Conservation (phyloP, 2,797 vertebrate genomes). For the Pristis pectinata region DNA sequence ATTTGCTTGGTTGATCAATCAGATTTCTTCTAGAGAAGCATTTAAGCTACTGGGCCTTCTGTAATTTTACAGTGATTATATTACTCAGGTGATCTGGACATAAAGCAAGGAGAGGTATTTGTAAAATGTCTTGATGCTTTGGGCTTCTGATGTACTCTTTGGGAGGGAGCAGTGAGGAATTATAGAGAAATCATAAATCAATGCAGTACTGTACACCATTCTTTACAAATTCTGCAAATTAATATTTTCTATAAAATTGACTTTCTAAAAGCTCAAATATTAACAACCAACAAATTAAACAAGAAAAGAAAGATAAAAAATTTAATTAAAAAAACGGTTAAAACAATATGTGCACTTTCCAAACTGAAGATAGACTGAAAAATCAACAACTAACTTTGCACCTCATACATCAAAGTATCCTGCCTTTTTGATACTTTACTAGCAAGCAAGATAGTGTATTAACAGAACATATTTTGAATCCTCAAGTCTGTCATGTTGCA, state of each 20-base stretch:
- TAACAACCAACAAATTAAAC: neutral
- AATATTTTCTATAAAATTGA: neutral
- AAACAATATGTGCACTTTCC: neutral
- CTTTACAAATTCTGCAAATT: neutral
- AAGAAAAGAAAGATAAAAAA: neutral
- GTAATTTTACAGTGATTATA: neutral
- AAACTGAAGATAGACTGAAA: neutral
- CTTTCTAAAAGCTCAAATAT: neutral
- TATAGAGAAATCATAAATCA: neutral
- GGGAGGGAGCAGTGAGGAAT: neutral
- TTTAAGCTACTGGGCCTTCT: neutral
- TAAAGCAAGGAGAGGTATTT: neutral
- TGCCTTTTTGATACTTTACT: conserved; percentile 1
- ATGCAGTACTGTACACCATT: neutral
- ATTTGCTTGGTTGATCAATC: neutral
- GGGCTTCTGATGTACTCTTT: neutral
- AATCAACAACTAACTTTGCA: neutral
- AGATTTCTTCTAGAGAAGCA: neutral
- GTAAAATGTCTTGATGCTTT: neutral
- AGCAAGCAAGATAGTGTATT: neutral
- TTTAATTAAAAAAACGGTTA: neutral
- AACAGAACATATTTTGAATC: neutral
- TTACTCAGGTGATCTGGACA: neutral
- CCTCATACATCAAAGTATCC: neutral
- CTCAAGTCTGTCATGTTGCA: neutral